phyloP scores from a whole-genome alignment of 2,797 vertebrate genomes.

The Ciconia nigra region DNA sequence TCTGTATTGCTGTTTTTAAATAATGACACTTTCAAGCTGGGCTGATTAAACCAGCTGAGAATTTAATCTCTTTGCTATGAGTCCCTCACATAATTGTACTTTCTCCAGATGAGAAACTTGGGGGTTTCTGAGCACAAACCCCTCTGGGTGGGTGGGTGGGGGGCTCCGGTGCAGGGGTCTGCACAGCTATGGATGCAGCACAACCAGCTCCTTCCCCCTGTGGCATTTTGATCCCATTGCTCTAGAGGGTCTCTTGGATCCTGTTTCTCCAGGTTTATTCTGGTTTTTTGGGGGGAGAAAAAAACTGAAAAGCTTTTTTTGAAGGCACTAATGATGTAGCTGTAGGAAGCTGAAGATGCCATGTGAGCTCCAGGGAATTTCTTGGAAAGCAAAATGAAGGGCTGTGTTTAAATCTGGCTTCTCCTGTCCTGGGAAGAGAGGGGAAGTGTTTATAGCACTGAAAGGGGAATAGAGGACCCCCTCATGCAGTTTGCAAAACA shows the following conservation, averaged over 20 bases:
- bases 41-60: background rate
- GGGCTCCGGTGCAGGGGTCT: too few relatives aligned
- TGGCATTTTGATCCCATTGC: background rate
- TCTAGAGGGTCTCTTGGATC: background rate
- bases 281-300: background rate
- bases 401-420: background rate
- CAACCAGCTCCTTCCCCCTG: background rate
- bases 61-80: background rate
- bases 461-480: background rate
- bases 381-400: background rate
- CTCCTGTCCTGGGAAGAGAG: background rate
- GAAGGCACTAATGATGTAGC: too few relatives aligned
- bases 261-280: background rate
- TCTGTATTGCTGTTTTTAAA: background rate
- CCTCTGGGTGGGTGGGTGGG: background rate
- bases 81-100: background rate
- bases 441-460: background rate
- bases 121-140: background rate
- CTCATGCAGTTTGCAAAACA: background rate
- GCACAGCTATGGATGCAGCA: background rate
- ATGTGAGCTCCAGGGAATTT: background rate
- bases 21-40: background rate
- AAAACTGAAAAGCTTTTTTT: background rate
- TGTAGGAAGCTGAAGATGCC: background rate
- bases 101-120: background rate